Evolutionary conservation across 2,113 vertebrate genomes (phyloP).

Genomic region (Trematocara variabile): DNA sequence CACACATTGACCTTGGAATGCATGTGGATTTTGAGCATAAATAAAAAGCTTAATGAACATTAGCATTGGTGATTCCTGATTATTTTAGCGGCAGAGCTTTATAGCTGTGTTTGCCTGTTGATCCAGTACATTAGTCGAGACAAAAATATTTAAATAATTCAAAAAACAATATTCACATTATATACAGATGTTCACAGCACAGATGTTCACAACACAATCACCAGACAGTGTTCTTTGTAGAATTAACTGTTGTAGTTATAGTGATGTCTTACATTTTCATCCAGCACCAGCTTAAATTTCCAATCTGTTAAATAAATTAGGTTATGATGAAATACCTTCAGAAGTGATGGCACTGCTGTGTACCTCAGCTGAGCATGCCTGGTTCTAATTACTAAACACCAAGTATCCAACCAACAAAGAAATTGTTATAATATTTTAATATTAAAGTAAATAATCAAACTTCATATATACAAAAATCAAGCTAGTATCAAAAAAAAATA

Average conservation of each 20-base stretch:
- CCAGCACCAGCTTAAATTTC: neutral
- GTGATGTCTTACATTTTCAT: neutral
- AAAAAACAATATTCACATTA: neutral
- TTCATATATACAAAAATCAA: neutral
- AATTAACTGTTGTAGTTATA: neutral
- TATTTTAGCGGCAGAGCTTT: neutral
- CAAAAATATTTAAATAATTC: neutral
- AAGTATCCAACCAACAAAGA: neutral
- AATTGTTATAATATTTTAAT: neutral
- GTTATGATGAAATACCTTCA: neutral
- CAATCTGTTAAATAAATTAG: neutral
- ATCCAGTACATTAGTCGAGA: neutral
- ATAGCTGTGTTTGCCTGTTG: neutral
- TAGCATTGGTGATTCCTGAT: neutral
- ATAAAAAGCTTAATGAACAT: neutral
- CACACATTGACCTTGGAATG: neutral
- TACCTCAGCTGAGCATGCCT: neutral
- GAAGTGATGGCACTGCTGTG: neutral
- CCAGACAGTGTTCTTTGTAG: neutral
- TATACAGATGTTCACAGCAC: neutral
- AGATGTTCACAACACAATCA: neutral
- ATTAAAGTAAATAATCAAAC: rapidly evolving
- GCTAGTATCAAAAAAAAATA: neutral
- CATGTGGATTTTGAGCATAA: neutral
- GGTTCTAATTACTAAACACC: neutral